Evolutionary conservation across 2,888 invertebrate species (phyloP).

Genomic region (Pasiphila rectangulata): DNA sequence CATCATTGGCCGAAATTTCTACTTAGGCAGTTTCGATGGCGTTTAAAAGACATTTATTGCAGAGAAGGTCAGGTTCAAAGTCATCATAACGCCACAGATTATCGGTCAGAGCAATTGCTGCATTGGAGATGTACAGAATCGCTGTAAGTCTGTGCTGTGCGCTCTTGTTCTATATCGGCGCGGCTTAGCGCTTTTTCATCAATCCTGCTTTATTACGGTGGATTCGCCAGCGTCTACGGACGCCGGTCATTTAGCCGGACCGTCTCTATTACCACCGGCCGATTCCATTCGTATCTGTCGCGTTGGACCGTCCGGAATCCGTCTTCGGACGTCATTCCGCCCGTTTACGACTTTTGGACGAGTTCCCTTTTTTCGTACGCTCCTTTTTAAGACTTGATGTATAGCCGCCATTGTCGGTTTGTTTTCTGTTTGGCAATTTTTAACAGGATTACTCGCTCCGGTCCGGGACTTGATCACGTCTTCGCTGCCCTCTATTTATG

Average conservation of each 20-base stretch:
- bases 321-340: conserved; percentile 68
- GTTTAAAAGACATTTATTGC: too few relatives aligned
- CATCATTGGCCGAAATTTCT: too few relatives aligned
- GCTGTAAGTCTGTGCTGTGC: conserved; percentile 38
- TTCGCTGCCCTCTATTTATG: conserved; percentile 74
- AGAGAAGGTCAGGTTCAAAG: too few relatives aligned
- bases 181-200: conserved; percentile 83
- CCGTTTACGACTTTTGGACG: conserved; percentile 54
- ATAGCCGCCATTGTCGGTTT: conserved; percentile 69
- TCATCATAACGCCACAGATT: too few relatives aligned
- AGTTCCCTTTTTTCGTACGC: conserved; percentile 51
- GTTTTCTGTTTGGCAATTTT: conserved; percentile 79
- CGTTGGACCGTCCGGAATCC: conserved; percentile 59
- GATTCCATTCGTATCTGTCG: conserved; percentile 78
- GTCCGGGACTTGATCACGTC: conserved; percentile 70
- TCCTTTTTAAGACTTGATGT: conserved; percentile 71
- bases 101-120: background rate
- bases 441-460: conserved; percentile 71
- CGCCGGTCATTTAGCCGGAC: conserved; percentile 77
- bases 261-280: conserved; percentile 74
- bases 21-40: too few relatives aligned
- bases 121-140: conserved; percentile 10
- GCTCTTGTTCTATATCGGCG: conserved; percentile 71
- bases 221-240: conserved; percentile 76
- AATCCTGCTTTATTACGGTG: conserved; percentile 81